Base-by-base conservation (phyloP, 2,888 invertebrate genomes). In the Uloborus plumipes region DNA sequence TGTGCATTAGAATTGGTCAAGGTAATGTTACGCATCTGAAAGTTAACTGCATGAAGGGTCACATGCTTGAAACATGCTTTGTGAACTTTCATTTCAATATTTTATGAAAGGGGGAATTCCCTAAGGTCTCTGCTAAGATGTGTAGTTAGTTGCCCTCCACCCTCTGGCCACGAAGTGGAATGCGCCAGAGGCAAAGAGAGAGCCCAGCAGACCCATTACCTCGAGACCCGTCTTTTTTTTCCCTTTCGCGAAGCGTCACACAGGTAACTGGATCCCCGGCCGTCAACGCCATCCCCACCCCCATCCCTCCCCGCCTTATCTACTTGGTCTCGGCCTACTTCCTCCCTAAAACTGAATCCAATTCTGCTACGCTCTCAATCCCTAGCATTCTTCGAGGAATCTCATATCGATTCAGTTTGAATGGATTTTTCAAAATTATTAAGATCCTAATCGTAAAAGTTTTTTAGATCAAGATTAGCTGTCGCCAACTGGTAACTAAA, bases 251-350 rank as follows among this genome's bases (percentile, higher is more conserved):
- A 50, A 73, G 31, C 70, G 51, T 70, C 64, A 70, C 67, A 69
- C 80, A 81, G 80, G 80, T 81, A 81, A 81, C 80, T 53, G 39
- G 80, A 81, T 81, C 74, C 80, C 74, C 69, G 58, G 64, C 74
- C 69, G 80, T 81, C 80, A 81, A 70, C 74, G 62, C 18, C 58
- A 58, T 9, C 39, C 39, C 39, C 39, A 7, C 7, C 39, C 39
- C 9, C 39, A 39, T 9, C 39, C 39, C 9, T 22, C 59, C 71
- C n/a, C 71, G 39, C 15, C 70, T 53, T 61, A 59, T 72, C 72
- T 66, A 49, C 64, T 58, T 59, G 71, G n/a, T 72, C 59, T 59
- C 22, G 71, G 59, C 47, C 39, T 47, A 20, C 65, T 71, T 58
- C 39, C 69, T 55, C 26, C 47, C 62, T 7, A 39, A 9, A 9